Conservation (phyloP, 1,140 invertebrate genomes). For the Maconellicoccus hirsutus region DNA sequence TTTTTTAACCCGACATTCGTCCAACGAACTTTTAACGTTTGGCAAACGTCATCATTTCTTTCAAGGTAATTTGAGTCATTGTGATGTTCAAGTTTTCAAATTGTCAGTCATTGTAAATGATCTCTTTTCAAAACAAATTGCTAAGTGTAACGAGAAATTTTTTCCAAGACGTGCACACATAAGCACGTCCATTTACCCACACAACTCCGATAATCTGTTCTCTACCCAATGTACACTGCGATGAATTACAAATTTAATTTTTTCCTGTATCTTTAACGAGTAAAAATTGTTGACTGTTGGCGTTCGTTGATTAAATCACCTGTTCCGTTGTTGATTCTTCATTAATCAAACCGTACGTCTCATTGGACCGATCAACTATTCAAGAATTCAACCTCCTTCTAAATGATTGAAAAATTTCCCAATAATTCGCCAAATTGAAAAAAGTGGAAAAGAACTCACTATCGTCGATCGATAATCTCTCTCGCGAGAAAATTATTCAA, state of each 20-base stretch:
- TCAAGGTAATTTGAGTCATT: slow-evolving; percentile 5
- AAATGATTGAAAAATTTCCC: no score
- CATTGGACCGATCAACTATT: no score
- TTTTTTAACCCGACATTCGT: not conserved
- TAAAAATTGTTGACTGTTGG: no score
- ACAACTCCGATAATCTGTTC: not conserved
- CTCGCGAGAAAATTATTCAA: no score
- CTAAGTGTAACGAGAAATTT: not conserved
- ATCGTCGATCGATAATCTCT: no score
- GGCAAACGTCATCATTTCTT: slow-evolving; percentile 4
- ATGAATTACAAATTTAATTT: not conserved
- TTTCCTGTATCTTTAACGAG: no score
- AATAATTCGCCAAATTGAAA: no score
- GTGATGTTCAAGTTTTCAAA: slow-evolving; percentile 4
- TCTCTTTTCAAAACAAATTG: not conserved
- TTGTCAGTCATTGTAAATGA: not conserved
- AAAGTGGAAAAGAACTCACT: no score
- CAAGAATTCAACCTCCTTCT: no score
- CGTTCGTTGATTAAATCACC: no score
- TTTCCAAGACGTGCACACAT: not conserved
- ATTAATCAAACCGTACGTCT: no score
- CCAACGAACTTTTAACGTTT: not conserved
- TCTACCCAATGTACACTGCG: not conserved
- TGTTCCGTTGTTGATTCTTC: no score
- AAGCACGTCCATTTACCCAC: not conserved